phyloP scores from a whole-genome alignment of 2,888 invertebrate species.

The Xiphydria camelus region DNA sequence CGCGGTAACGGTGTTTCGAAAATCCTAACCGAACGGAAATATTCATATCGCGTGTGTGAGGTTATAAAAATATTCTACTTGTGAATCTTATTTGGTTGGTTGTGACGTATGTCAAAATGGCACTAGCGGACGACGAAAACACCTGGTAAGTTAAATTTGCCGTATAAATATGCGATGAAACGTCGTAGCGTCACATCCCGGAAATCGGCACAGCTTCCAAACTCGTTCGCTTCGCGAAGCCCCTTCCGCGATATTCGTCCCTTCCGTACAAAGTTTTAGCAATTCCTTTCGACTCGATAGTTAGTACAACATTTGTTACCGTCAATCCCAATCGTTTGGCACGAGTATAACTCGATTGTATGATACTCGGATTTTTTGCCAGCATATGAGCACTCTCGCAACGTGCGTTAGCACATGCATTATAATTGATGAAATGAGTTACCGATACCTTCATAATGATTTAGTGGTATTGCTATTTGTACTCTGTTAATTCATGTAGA shows the following conservation, averaged over 20 bases:
- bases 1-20: conserved; percentile 13
- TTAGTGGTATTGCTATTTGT: conserved; percentile 1
- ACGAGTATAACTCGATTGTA: too few relatives aligned
- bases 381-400: too few relatives aligned
- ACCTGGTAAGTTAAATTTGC: conserved; percentile 61
- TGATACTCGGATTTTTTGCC: too few relatives aligned
- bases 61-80: conserved; percentile 13
- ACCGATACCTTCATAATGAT: not conserved
- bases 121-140: conserved; percentile 65
- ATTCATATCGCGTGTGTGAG: conserved; percentile 14
- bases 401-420: not conserved
- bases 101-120: conserved; percentile 59
- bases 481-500: conserved; percentile 22
- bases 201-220: too few relatives aligned
- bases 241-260: too few relatives aligned
- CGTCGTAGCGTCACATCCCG: too few relatives aligned
- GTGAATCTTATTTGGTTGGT: conserved; percentile 16
- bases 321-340: too few relatives aligned
- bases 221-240: too few relatives aligned
- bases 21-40: conserved; percentile 20
- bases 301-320: too few relatives aligned
- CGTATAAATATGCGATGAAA: conserved; percentile 19
- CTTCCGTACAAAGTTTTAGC: too few relatives aligned
- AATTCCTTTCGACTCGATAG: too few relatives aligned
- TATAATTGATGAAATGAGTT: not conserved